Percentiles rank a stretch among this genome's conserved stretches.
phyloP scores from a whole-genome alignment of 2,797 vertebrate species.

The Emydoidea blandingii region DNA sequence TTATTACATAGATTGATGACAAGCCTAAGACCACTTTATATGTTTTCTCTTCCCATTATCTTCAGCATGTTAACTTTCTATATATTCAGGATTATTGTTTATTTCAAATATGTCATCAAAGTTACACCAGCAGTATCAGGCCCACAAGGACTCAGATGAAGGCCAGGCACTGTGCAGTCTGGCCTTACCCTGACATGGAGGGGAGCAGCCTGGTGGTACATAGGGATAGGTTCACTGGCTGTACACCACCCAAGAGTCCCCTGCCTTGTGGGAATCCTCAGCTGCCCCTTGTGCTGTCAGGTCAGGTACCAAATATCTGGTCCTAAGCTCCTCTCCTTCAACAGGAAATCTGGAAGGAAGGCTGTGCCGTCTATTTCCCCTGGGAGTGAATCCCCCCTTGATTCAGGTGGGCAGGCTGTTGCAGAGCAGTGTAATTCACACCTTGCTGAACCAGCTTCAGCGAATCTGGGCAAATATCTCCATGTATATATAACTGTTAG shows the following conservation, averaged over 20 bases:
- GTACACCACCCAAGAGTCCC: background rate
- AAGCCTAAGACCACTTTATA: background rate
- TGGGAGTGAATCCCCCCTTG: background rate
- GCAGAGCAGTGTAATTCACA: background rate
- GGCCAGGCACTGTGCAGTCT: background rate
- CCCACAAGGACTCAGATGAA: background rate
- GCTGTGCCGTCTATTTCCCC: background rate
- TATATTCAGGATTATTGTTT: background rate
- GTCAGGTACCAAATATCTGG: background rate
- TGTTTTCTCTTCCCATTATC: background rate
- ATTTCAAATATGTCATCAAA: background rate
- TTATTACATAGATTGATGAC: background rate
- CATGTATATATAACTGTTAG: background rate
- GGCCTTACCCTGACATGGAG: background rate
- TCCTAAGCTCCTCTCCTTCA: background rate
- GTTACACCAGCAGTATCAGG: background rate
- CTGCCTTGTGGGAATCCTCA: background rate
- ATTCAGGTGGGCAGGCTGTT: background rate
- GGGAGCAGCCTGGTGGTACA: rapidly evolving
- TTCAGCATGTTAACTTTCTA: background rate
- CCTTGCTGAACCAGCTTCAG: background rate
- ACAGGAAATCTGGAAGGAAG: background rate
- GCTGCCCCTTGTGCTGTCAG: background rate
- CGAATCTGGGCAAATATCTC: background rate
- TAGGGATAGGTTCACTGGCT: background rate